phyloP scores from a whole-genome alignment of 2,888 invertebrate genomes.

The Eupithecia vulgata region DNA sequence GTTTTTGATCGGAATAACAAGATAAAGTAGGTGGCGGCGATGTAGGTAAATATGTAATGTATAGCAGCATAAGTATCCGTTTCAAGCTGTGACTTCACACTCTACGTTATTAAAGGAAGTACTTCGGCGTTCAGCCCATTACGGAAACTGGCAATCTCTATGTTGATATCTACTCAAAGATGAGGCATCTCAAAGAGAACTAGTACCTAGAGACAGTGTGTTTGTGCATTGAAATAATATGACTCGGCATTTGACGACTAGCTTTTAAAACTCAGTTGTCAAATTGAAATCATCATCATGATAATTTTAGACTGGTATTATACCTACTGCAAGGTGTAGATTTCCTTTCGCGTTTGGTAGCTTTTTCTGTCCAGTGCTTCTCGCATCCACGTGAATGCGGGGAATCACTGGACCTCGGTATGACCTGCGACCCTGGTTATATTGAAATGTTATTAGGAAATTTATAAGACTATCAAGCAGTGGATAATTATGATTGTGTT shows the following conservation, averaged over 20 bases:
- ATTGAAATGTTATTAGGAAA: no score
- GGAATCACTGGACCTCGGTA: no score
- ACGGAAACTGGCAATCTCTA: conserved; percentile 34
- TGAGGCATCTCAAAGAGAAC: not conserved
- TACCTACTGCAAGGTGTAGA: no score
- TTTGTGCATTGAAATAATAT: not conserved
- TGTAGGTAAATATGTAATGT: not conserved
- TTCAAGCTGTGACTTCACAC: conserved; percentile 43
- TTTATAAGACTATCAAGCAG: no score
- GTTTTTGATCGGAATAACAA: no score
- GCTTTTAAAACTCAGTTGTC: not conserved
- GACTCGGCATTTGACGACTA: not conserved
- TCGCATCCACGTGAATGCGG: no score
- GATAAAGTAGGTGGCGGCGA: no score
- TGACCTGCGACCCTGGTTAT: no score
- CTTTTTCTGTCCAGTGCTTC: no score
- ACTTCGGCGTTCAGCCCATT: conserved; percentile 37
- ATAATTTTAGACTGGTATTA: no score
- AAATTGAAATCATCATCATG: not conserved
- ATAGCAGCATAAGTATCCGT: not conserved
- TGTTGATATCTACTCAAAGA: conserved; percentile 24
- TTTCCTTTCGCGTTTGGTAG: no score
- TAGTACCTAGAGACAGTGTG: not conserved
- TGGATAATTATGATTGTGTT: no score
- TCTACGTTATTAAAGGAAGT: conserved; percentile 63